Percentiles rank a stretch among this genome's conserved stretches.
Evolutionary conservation across 1,140 invertebrate species (phyloP).

Genomic region (Trachelipus rathkii): DNA sequence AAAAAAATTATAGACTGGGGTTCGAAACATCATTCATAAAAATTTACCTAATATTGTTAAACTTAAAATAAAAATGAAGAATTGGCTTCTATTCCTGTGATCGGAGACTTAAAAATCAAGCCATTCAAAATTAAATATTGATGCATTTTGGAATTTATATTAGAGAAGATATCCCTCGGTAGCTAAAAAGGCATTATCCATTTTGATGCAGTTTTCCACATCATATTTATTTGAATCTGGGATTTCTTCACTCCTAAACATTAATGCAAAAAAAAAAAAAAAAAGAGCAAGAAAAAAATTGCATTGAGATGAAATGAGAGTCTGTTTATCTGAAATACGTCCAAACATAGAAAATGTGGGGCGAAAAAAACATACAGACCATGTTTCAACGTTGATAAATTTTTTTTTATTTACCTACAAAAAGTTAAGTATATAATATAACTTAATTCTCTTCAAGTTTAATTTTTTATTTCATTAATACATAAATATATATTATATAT

Average conservation of each 20-base stretch:
- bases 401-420: no score
- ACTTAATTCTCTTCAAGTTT: no score
- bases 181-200: no score
- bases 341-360: neutral
- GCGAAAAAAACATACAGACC: neutral
- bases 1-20: neutral
- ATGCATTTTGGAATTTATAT: no score
- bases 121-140: no score
- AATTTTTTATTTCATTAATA: no score
- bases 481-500: no score
- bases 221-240: constrained; percentile 2
- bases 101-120: no score
- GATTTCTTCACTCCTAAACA: neutral
- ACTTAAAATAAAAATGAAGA: constrained; percentile 17
- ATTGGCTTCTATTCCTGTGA: neutral
- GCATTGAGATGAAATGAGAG: constrained; percentile 8
- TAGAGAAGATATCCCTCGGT: no score
- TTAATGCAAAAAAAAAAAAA: constrained; percentile 7
- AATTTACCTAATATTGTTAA: neutral
- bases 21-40: constrained; percentile 17
- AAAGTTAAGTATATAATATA: no score
- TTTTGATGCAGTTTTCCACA: neutral
- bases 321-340: neutral
- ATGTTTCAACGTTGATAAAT: constrained; percentile 17
- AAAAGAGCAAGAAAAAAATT: constrained; percentile 17